Evolutionary conservation across 2,797 vertebrate genomes (phyloP).

Genomic region (Hyperoplus lanceolatus): DNA sequence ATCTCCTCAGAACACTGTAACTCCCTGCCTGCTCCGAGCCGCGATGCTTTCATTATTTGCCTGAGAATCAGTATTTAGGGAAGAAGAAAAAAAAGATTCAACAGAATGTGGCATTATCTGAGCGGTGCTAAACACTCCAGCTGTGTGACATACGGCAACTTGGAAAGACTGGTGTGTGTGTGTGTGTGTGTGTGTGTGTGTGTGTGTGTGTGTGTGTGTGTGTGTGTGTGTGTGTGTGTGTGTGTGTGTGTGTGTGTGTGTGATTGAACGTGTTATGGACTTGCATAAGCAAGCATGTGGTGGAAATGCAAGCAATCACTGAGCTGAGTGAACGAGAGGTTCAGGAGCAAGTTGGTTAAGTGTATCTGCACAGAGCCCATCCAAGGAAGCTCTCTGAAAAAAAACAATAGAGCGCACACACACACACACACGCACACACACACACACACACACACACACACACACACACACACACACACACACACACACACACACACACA

Average conservation of each 20-base stretch:
- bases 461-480: slow-evolving; percentile 37
- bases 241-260: background rate
- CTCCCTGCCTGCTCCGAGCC: slow-evolving; percentile 70
- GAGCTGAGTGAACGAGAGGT: slow-evolving; percentile 52
- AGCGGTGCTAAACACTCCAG: slow-evolving; percentile 71
- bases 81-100: slow-evolving; percentile 17
- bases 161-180: slow-evolving; percentile 39
- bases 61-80: slow-evolving; percentile 73
- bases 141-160: slow-evolving; percentile 69
- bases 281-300: slow-evolving; percentile 2
- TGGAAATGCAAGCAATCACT: slow-evolving; percentile 36
- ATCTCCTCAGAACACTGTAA: slow-evolving; percentile 81
- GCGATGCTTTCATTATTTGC: slow-evolving; percentile 77
- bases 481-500: slow-evolving; percentile 35
- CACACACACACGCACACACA: slow-evolving; percentile 30
- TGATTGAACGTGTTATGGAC: slow-evolving; percentile 1
- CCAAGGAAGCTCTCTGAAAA: slow-evolving; percentile 47
- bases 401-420: slow-evolving; percentile 12
- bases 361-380: slow-evolving; percentile 56
- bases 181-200: slow-evolving; percentile 39
- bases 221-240: slow-evolving; percentile 19
- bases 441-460: slow-evolving; percentile 37
- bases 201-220: slow-evolving; percentile 32
- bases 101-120: slow-evolving; percentile 78
- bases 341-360: slow-evolving; percentile 67